Conservation (phyloP, 2,888 invertebrate species). For the Notodromas monacha region DNA sequence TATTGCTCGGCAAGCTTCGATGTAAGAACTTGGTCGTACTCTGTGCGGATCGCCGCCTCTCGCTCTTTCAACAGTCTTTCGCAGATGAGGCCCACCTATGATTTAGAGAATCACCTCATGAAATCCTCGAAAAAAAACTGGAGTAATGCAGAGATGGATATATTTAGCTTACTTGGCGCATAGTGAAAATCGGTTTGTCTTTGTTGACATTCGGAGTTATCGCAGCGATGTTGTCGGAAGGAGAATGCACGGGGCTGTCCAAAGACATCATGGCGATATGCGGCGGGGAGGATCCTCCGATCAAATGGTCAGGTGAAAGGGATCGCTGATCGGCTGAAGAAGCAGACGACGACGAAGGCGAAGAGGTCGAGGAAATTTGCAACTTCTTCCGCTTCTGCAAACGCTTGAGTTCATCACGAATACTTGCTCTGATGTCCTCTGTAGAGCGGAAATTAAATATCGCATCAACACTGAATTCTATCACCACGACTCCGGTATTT, state of each 20-base stretch:
- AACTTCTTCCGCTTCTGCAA: slow-evolving; percentile 61
- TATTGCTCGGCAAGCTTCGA: slow-evolving; percentile 89
- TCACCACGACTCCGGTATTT: too few species aligned
- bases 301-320: too few species aligned
- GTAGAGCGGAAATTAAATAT: too few species aligned
- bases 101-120: slow-evolving; percentile 7
- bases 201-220: too few species aligned
- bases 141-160: slow-evolving; percentile 7
- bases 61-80: slow-evolving; percentile 85
- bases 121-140: slow-evolving; percentile 11
- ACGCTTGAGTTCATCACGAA: slow-evolving; percentile 65
- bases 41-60: slow-evolving; percentile 65
- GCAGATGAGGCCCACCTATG: slow-evolving; percentile 72
- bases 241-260: too few species aligned
- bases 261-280: too few species aligned
- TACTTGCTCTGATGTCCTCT: slow-evolving; percentile 76
- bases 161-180: slow-evolving; percentile 35
- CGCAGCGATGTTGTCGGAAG: too few species aligned
- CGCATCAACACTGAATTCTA: too few species aligned
- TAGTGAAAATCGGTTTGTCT: slow-evolving; percentile 69
- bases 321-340: too few species aligned
- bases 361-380: too few species aligned
- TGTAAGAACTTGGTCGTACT: slow-evolving; percentile 72
- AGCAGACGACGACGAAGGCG: too few species aligned
- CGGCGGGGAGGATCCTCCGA: too few species aligned